phyloP scores from a whole-genome alignment of 1,140 invertebrate species.

The Proctacanthus coquilletti region DNA sequence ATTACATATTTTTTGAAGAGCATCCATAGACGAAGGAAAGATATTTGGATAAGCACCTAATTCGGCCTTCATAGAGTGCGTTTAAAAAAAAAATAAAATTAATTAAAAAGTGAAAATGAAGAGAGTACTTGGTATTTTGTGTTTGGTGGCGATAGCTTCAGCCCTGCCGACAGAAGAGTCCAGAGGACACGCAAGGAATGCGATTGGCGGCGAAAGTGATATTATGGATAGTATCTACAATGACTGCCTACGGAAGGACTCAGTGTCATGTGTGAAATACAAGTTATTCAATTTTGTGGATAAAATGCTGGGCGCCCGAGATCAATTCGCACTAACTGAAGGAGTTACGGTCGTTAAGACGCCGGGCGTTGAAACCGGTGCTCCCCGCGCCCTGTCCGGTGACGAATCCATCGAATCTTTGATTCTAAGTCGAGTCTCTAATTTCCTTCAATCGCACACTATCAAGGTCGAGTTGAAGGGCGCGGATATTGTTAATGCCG shows the following conservation, averaged over 20 bases:
- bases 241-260: slow-evolving; percentile 64
- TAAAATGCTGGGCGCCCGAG: slow-evolving; percentile 60
- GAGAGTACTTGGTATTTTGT: slow-evolving; percentile 32
- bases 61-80: too few relatives aligned
- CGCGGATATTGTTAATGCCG: slow-evolving; percentile 60
- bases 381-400: slow-evolving; percentile 46
- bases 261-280: slow-evolving; percentile 64
- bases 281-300: slow-evolving; percentile 70
- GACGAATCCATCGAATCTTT: slow-evolving; percentile 50
- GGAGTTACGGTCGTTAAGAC: slow-evolving; percentile 68
- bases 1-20: slow-evolving; percentile 2
- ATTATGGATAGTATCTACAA: slow-evolving; percentile 55
- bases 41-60: too few relatives aligned
- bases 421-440: slow-evolving; percentile 46
- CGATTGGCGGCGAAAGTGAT: slow-evolving; percentile 52
- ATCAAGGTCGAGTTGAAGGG: slow-evolving; percentile 73
- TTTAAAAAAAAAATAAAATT: slow-evolving; percentile 15
- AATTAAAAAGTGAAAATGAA: slow-evolving; percentile 16
- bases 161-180: slow-evolving; percentile 52
- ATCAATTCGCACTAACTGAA: slow-evolving; percentile 58
- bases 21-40: slow-evolving; percentile 4
- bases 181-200: slow-evolving; percentile 35
- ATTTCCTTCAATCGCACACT: slow-evolving; percentile 60
- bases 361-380: slow-evolving; percentile 39
- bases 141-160: slow-evolving; percentile 34